Conservation (phyloP, 2,113 vertebrate species). For the Xiphorhynchus elegans region DNA sequence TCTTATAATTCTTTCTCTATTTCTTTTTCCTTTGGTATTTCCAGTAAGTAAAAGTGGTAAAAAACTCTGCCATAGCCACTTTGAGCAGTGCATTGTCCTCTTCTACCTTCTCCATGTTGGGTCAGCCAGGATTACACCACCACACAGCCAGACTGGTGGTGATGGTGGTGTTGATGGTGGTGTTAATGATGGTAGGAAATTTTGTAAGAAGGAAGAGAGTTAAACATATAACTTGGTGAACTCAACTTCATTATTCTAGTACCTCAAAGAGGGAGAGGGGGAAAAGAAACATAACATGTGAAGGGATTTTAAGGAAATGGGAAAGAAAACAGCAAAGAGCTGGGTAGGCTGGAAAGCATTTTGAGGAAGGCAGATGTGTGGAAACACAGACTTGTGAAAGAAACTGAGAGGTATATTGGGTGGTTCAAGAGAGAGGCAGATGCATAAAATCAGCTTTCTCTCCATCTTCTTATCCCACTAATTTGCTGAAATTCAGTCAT, state of each 20-base stretch:
- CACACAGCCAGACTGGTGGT: neutral
- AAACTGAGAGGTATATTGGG: neutral
- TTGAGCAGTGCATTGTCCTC: neutral
- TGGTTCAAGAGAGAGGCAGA: neutral
- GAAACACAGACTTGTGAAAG: neutral
- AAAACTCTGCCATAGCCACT: neutral
- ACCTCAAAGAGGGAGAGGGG: neutral
- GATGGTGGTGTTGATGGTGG: neutral
- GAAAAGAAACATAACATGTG: too few relatives aligned
- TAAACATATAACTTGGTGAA: neutral
- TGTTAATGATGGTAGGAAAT: neutral
- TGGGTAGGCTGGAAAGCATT: neutral
- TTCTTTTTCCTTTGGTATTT: neutral
- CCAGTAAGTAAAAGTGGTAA: neutral
- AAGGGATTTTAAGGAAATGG: neutral
- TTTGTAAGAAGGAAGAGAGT: neutral
- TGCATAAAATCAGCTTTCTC: neutral
- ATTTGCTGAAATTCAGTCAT: neutral
- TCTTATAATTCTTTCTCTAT: neutral
- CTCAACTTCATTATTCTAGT: neutral
- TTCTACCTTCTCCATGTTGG: neutral
- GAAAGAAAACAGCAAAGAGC: neutral
- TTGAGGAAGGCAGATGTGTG: neutral
- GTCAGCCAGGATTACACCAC: neutral
- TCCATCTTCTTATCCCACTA: neutral